A percentile compares a stretch with the other conserved stretches of the same genome.
Conservation (phyloP, 2,888 invertebrate genomes). For the Spialia ferax region DNA sequence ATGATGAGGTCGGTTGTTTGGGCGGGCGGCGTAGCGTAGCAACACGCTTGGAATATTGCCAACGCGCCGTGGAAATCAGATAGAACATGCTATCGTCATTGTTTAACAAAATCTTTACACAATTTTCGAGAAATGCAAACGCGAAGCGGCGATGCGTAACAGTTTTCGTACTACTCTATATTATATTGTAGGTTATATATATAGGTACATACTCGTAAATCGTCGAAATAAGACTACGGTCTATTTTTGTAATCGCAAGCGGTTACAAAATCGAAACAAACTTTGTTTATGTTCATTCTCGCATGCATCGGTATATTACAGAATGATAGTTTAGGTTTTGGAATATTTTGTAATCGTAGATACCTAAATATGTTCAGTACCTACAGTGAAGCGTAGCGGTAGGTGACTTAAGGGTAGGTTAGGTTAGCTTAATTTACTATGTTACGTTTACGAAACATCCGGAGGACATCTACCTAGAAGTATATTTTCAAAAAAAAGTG, state of each 20-base stretch:
- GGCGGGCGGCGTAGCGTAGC: slow-evolving; percentile 55
- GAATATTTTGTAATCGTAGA: slow-evolving; percentile 11
- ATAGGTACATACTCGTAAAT: background rate
- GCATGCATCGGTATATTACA: slow-evolving; percentile 12
- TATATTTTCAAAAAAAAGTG: too few relatives aligned
- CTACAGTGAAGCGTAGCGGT: too few relatives aligned
- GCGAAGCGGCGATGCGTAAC: slow-evolving; percentile 53
- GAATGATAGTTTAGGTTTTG: slow-evolving; percentile 1
- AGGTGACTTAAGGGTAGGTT: too few relatives aligned
- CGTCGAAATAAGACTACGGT: slow-evolving; percentile 24
- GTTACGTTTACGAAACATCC: too few relatives aligned
- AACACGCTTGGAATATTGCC: slow-evolving; percentile 73
- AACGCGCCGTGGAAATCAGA: slow-evolving; percentile 67
- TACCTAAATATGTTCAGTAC: too few relatives aligned
- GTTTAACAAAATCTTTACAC: slow-evolving; percentile 60
- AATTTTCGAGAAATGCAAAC: slow-evolving; percentile 53
- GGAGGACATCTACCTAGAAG: too few relatives aligned
- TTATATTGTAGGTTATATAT: background rate
- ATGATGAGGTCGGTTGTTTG: slow-evolving; percentile 46
- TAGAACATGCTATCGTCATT: slow-evolving; percentile 58
- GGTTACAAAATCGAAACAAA: slow-evolving; percentile 43
- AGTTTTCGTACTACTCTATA: slow-evolving; percentile 28
- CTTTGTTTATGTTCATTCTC: slow-evolving; percentile 35
- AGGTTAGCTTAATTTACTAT: too few relatives aligned
- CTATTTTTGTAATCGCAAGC: slow-evolving; percentile 57